Percentiles rank a stretch among this genome's conserved stretches.
phyloP scores from a whole-genome alignment of 64 coral and sea anemone species.

The Pocillopora damicornis region DNA sequence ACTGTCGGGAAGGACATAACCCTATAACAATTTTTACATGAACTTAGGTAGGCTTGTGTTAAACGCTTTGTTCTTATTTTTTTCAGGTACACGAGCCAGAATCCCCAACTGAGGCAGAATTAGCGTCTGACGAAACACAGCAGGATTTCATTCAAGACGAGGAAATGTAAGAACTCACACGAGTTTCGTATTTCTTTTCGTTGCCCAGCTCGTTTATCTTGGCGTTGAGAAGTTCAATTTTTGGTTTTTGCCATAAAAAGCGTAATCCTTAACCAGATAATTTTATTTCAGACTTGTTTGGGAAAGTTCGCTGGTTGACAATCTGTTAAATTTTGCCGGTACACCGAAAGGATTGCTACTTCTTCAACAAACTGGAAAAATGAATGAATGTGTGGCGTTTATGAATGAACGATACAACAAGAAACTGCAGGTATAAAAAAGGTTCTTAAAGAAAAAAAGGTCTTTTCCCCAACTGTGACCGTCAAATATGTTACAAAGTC shows the following conservation, averaged over 20 bases:
- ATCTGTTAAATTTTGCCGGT: constrained; percentile 96
- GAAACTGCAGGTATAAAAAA: constrained; percentile 81
- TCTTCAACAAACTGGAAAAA: constrained; percentile 89
- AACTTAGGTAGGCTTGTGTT: not conserved
- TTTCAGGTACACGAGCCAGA: constrained; percentile 47
- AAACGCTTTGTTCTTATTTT: no score
- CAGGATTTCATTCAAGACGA: constrained; percentile 28
- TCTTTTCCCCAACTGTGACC: not conserved
- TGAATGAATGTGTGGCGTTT: constrained; percentile 89
- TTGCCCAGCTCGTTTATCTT: not conserved
- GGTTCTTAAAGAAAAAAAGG: not conserved
- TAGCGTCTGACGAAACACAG: constrained; percentile 23
- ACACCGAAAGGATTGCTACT: constrained; percentile 90
- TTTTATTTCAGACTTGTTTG: constrained; percentile 64
- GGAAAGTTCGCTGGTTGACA: constrained; percentile 86
- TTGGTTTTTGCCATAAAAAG: not conserved
- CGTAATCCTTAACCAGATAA: not conserved
- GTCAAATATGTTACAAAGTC: not conserved
- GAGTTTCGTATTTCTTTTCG: not conserved
- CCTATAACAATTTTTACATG: not conserved
- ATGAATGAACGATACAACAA: constrained; percentile 98
- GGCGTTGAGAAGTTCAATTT: not conserved
- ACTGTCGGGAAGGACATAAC: no score
- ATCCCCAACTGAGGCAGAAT: constrained; percentile 17
- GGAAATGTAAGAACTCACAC: constrained; percentile 30